phyloP scores from a whole-genome alignment of 2,113 vertebrate genomes.

The Tetrax tetrax region DNA sequence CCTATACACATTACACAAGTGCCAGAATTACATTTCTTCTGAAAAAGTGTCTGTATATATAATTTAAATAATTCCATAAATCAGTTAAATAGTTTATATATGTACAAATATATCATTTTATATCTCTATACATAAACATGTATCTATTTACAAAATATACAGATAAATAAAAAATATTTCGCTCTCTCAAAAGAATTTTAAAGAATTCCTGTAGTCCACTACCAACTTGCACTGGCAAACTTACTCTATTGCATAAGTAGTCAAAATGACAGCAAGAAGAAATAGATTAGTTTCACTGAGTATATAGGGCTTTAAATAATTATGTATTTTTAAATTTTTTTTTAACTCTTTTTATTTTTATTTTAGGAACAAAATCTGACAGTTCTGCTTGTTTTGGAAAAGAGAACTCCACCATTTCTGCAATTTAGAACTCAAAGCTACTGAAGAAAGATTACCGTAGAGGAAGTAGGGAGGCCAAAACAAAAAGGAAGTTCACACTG shows the following conservation, averaged over 20 bases:
- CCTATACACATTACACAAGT: not conserved
- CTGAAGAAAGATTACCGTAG: not conserved
- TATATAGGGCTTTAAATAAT: not conserved
- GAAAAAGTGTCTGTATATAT: not conserved
- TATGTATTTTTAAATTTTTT: not conserved
- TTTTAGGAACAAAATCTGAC: not conserved
- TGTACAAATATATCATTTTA: not conserved
- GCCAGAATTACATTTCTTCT: not conserved
- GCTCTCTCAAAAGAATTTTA: not conserved
- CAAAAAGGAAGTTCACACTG: not conserved
- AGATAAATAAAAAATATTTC: not conserved
- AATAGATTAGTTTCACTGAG: not conserved
- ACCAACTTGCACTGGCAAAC: not conserved
- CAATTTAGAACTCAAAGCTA: not conserved
- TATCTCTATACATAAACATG: not conserved
- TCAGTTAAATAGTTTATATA: not conserved
- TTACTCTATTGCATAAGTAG: not conserved
- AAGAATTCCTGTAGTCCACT: not conserved
- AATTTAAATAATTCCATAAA: not conserved
- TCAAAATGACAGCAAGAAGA: not conserved
- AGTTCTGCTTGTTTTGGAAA: not conserved
- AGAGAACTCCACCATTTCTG: not conserved
- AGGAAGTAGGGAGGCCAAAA: not conserved
- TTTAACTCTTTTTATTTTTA: too few species aligned
- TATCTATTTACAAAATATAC: not conserved